These are phyloP conservation scores for Philypnodon macrostomus DNA, from an alignment of 2,797 vertebrate genomes.

Conservation along the genomic window DNA sequence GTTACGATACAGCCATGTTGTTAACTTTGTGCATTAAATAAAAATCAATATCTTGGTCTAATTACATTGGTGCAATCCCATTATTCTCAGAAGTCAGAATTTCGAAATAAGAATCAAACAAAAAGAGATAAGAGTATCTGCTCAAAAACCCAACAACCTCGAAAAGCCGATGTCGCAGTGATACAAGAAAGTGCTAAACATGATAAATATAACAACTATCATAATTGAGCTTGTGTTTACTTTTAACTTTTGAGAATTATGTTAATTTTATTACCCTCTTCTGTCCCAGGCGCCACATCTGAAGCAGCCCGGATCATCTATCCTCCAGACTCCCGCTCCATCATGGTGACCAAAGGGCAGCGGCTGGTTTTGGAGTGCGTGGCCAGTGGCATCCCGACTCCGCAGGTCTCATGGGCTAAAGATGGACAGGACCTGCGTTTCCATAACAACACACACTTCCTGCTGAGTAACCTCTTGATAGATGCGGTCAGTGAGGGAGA, in stretches of 20 bases:
- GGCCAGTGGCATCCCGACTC: slow-evolving; percentile 91
- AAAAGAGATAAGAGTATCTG: no score
- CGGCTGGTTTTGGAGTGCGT: slow-evolving; percentile 94
- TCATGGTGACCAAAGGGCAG: slow-evolving; percentile 95
- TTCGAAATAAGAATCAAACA: no score
- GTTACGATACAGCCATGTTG: no score
- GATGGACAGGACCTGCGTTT: slow-evolving; percentile 80
- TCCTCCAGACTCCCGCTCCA: slow-evolving; percentile 86
- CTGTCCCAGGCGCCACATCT: slow-evolving; percentile 83
- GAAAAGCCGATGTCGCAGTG: no score
- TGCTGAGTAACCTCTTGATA: slow-evolving; percentile 95
- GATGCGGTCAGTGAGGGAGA: slow-evolving; percentile 86
- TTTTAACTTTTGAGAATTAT: background rate
- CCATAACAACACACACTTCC: slow-evolving; percentile 90
- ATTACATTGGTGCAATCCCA: no score
- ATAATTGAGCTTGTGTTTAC: background rate
- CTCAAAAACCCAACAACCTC: no score
- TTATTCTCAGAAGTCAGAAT: no score
- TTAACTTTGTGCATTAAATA: no score
- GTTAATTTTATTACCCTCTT: background rate
- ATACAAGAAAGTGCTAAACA: no score
- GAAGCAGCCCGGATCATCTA: slow-evolving; percentile 95
- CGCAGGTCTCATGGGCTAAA: slow-evolving; percentile 91
- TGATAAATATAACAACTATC: no score
- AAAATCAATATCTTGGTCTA: no score